Evolutionary conservation across 2,113 vertebrate genomes (phyloP).

Genomic region (Corythoichthys intestinalis): DNA sequence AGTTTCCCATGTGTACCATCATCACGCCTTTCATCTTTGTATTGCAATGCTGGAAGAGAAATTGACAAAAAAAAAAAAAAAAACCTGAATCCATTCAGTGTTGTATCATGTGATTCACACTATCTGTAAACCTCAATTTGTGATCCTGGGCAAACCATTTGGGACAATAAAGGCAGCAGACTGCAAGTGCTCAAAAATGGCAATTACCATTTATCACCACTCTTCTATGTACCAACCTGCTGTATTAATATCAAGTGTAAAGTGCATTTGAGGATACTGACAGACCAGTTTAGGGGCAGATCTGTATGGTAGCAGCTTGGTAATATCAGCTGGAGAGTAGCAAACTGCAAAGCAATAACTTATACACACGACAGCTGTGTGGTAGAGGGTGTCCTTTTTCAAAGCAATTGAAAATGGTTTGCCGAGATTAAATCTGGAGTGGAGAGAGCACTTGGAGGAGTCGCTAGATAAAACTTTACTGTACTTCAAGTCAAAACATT

Average conservation of each 20-base stretch:
- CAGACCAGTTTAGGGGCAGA: not conserved
- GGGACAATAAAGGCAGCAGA: not conserved
- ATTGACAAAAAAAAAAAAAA: not conserved
- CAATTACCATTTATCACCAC: not conserved
- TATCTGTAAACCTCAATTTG: not conserved
- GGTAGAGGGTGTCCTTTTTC: not conserved
- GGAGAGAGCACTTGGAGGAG: not conserved
- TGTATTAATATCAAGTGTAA: not conserved
- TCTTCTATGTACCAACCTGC: not conserved
- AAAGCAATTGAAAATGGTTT: not conserved
- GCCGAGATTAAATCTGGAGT: not conserved
- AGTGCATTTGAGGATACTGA: not conserved
- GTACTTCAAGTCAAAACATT: conserved; percentile 14
- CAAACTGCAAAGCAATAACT: not conserved
- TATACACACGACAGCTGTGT: not conserved
- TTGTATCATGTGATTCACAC: not conserved
- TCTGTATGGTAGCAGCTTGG: not conserved
- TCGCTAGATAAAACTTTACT: not conserved
- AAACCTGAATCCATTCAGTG: not conserved
- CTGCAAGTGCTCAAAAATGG: not conserved
- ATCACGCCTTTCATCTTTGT: not conserved
- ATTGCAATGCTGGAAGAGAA: not conserved
- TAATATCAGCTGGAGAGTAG: not conserved
- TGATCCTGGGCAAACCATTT: not conserved
- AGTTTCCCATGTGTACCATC: too few relatives aligned